Percentiles rank a stretch among this genome's conserved stretches.
phyloP scores from a whole-genome alignment of 2,797 vertebrate species.

The Onychomys torridus region DNA sequence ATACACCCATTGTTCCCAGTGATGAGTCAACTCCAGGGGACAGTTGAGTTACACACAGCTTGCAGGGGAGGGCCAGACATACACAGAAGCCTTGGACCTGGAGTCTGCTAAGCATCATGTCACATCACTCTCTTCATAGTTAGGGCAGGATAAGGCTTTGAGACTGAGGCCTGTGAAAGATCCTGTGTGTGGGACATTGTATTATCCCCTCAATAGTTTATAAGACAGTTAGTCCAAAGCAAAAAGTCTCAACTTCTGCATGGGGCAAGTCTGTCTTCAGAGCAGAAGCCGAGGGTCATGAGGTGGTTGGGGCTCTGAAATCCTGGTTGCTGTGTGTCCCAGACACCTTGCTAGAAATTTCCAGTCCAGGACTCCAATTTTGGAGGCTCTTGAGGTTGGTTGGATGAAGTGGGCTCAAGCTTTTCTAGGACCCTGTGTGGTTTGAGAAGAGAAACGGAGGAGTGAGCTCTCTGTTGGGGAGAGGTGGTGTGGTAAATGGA shows the following conservation, averaged over 20 bases:
- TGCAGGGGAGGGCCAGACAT: fast-evolving
- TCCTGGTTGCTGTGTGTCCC: fast-evolving
- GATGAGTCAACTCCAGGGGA: not conserved
- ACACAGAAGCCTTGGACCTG: not conserved
- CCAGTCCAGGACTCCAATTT: not conserved
- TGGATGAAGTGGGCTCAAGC: not conserved
- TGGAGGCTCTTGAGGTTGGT: not conserved
- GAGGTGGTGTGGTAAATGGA: not conserved
- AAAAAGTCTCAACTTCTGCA: not conserved
- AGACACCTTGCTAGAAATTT: not conserved
- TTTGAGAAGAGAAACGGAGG: constrained; percentile 44
- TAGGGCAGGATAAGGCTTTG: not conserved
- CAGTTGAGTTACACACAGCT: not conserved
- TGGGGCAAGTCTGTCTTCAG: not conserved
- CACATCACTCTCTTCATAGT: not conserved
- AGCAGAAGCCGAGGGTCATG: fast-evolving
- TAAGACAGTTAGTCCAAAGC: not conserved
- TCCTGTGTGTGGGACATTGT: not conserved
- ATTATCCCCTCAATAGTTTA: too few relatives aligned
- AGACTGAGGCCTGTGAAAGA: not conserved
- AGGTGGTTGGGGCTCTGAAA: not conserved
- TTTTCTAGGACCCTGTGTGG: not conserved
- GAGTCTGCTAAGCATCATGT: not conserved
- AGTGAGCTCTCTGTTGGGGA: not conserved
- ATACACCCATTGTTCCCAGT: not conserved